Conservation (phyloP, 35 echinoderm and acorn worm species). For the Diadema setosum region DNA sequence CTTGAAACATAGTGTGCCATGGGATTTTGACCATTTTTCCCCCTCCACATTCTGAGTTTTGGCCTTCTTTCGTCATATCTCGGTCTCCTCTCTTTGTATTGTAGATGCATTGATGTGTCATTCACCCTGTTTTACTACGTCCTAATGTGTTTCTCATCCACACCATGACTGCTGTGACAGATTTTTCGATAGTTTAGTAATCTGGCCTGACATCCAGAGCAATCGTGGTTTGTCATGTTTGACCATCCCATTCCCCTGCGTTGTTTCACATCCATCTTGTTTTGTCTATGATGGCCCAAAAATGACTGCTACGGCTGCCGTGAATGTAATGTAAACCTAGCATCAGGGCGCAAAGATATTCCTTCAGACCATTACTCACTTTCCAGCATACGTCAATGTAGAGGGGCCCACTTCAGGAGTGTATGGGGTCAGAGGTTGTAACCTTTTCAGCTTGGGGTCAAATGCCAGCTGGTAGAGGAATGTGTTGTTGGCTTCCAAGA, state of each 20-base stretch:
- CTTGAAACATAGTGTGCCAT: too few species aligned
- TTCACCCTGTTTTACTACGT: too few species aligned
- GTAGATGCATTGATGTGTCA: too few species aligned
- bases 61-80: too few species aligned
- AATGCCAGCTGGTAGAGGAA: conserved; percentile 94
- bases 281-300: background rate
- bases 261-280: too few species aligned
- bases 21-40: too few species aligned
- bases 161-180: too few species aligned
- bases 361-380: conserved; percentile 53
- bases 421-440: conserved; percentile 83
- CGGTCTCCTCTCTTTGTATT: too few species aligned
- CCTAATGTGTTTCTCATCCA: too few species aligned
- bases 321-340: too few species aligned
- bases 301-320: background rate
- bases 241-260: too few species aligned
- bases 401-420: conserved; percentile 51
- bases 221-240: background rate
- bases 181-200: background rate
- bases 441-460: conserved; percentile 71
- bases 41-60: too few species aligned
- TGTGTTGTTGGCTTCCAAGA: conserved; percentile 78
- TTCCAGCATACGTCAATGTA: conserved; percentile 71
- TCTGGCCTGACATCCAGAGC: background rate
- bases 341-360: background rate